These are phyloP conservation scores for Pipistrellus pipistrellus DNA, from an alignment of 2,797 vertebrate species.

Conservation along the genomic window DNA sequence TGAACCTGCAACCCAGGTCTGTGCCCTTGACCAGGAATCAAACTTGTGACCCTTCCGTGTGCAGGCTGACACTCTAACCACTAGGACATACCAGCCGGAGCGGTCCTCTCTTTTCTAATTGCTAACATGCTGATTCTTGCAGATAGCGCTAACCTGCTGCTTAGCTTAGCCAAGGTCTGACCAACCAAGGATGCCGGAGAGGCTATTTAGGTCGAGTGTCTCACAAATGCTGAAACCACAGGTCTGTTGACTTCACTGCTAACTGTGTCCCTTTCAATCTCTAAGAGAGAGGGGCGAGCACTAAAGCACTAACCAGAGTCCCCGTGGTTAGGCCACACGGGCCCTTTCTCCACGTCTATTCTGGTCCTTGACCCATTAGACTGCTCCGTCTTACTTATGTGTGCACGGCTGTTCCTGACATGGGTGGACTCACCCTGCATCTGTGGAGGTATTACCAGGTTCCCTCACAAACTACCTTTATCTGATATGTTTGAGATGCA, in stretches of 20 bases:
- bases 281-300: neutral
- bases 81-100: neutral
- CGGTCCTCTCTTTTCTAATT: neutral
- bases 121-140: neutral
- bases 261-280: neutral
- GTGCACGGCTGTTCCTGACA: rapidly evolving
- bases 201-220: neutral
- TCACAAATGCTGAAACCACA: neutral
- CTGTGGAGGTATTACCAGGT: neutral
- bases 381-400: rapidly evolving
- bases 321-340: neutral
- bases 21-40: neutral
- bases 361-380: rapidly evolving
- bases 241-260: neutral
- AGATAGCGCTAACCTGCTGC: neutral
- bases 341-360: rapidly evolving
- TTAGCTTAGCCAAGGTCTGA: neutral
- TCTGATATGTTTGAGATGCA: neutral
- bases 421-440: too few species aligned
- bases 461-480: neutral
- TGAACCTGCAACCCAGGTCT: neutral
- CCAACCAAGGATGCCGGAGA: neutral
- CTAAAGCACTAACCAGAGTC: neutral
- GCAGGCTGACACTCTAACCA: neutral
- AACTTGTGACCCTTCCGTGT: neutral